Percentiles rank a stretch among this genome's conserved stretches.
These are phyloP conservation scores for Corbicula japonica DNA, from an alignment of 2,888 invertebrate species.

Conservation along the genomic window DNA sequence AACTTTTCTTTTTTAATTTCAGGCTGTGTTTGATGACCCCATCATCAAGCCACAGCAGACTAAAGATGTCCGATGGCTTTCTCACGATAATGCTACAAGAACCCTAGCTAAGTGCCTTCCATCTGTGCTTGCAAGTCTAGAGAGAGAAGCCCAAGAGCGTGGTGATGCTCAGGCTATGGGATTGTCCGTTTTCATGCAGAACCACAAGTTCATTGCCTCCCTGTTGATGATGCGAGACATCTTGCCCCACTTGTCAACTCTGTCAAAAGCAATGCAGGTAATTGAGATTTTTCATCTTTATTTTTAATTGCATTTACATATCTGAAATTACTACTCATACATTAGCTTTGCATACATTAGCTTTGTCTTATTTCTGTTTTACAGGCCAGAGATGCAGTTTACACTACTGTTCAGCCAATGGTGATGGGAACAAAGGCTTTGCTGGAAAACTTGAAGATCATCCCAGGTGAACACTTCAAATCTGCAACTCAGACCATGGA, in stretches of 20 bases:
- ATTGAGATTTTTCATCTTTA: neutral
- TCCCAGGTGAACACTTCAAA: constrained; percentile 34
- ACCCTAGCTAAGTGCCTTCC: constrained; percentile 29
- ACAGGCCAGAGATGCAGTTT: constrained; percentile 29
- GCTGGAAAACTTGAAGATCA: constrained; percentile 15
- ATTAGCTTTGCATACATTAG: too few species aligned
- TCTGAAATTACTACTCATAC: too few species aligned
- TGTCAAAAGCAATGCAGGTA: constrained; percentile 44
- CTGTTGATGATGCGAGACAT: constrained; percentile 37
- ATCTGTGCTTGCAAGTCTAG: constrained; percentile 33
- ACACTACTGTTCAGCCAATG: constrained; percentile 25
- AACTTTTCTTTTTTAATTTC: constrained; percentile 15
- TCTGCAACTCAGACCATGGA: too few species aligned
- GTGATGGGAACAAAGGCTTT: constrained; percentile 31
- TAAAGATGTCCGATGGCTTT: constrained; percentile 49
- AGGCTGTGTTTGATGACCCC: constrained; percentile 18
- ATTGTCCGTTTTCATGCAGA: constrained; percentile 33
- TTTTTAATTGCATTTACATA: neutral
- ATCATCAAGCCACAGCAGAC: constrained; percentile 18
- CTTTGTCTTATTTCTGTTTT: too few species aligned
- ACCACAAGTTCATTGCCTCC: constrained; percentile 23
- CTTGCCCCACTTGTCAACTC: constrained; percentile 23
- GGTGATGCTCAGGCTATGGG: constrained; percentile 29
- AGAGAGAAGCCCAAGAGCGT: constrained; percentile 31
- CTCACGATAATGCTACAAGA: constrained; percentile 35